A percentile compares a stretch with the other conserved stretches of the same genome.
phyloP scores from a whole-genome alignment of 1,140 invertebrate genomes.

The Oscheius sp. region DNA sequence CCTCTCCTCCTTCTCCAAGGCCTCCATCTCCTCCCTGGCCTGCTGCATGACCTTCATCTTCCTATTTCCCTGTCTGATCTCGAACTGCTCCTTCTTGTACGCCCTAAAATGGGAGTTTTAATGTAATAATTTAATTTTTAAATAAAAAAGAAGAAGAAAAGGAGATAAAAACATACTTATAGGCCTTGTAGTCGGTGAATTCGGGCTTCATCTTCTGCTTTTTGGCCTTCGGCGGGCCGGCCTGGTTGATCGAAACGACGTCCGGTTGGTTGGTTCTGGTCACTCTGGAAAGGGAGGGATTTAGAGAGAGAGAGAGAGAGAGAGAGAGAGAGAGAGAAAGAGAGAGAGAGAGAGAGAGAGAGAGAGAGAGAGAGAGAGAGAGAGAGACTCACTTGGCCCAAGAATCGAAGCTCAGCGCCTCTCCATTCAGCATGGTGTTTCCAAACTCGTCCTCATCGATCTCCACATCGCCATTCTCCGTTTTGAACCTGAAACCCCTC shows the following conservation, averaged over 20 bases:
- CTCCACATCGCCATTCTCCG: constrained; percentile 40
- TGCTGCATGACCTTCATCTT: constrained; percentile 14
- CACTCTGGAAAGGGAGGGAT: too few species aligned
- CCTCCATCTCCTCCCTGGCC: constrained; percentile 15
- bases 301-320: too few species aligned
- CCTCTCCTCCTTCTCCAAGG: constrained; percentile 5
- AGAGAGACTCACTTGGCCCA: too few species aligned
- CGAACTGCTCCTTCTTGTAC: constrained; percentile 9
- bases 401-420: constrained; percentile 24
- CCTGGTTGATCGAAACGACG: not conserved
- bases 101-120: not conserved
- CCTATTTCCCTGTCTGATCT: constrained; percentile 11
- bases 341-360: too few species aligned
- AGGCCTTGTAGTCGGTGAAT: not conserved
- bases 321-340: too few species aligned
- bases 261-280: constrained; percentile 17
- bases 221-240: not conserved
- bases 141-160: not conserved
- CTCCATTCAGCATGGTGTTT: constrained; percentile 20
- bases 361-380: too few species aligned
- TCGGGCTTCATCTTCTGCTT: not conserved
- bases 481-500: not conserved
- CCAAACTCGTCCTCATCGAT: constrained; percentile 39
- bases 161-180: not conserved
- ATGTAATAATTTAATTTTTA: not conserved